Evolutionary conservation across 2,797 vertebrate genomes (phyloP).

Genomic region (Steatocranus sp.): DNA sequence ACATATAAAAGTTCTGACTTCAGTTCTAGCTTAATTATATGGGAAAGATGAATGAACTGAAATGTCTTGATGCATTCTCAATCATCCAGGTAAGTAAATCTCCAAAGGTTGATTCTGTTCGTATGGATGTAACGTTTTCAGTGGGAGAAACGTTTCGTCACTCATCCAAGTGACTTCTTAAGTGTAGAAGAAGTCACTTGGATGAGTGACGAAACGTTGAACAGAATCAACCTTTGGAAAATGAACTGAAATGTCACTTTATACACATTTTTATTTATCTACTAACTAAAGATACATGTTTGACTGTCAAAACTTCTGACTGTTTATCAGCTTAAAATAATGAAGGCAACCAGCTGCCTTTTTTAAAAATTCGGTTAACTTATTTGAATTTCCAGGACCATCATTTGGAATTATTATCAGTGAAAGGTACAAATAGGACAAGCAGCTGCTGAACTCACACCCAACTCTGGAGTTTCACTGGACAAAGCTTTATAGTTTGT

Average conservation of each 20-base stretch:
- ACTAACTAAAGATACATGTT: background rate
- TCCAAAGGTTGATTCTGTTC: rapidly evolving
- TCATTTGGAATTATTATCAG: background rate
- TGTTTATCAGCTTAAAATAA: background rate
- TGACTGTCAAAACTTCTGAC: rapidly evolving
- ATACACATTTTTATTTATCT: background rate
- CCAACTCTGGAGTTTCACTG: background rate
- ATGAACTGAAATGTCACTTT: background rate
- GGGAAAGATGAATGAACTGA: background rate
- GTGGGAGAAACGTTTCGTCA: rapidly evolving
- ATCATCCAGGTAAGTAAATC: background rate
- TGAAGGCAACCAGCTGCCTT: background rate
- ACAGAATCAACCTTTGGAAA: background rate
- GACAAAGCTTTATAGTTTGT: background rate
- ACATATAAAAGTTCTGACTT: background rate
- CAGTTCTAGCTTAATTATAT: background rate
- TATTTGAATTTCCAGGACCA: background rate
- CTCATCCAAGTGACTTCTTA: background rate
- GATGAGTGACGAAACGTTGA: background rate
- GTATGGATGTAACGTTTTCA: background rate
- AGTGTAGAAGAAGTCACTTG: background rate
- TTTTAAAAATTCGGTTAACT: rapidly evolving
- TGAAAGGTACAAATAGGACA: background rate
- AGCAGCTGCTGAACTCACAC: background rate
- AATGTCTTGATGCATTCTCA: background rate